Evolutionary conservation across 2,888 invertebrate genomes (phyloP).

Genomic region (Machimus rusticus): DNA sequence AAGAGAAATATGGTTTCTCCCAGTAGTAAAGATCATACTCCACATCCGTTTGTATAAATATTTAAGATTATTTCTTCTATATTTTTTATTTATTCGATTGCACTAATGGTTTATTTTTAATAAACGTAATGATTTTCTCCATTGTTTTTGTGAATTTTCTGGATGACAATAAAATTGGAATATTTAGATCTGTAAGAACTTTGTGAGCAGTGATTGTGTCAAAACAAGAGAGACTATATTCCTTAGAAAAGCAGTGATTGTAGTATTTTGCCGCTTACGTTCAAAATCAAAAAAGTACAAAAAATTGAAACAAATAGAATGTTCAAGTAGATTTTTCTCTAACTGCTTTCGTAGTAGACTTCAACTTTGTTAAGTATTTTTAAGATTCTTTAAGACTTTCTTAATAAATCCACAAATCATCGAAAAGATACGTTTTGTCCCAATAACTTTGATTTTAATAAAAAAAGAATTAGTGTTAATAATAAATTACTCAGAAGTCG

Average conservation of each 20-base stretch:
- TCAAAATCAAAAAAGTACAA: background rate
- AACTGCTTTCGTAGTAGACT: background rate
- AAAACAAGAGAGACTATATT: background rate
- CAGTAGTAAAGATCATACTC: background rate
- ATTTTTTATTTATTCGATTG: slow-evolving; percentile 18
- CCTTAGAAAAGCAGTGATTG: background rate
- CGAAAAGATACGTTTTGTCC: background rate
- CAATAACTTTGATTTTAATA: background rate
- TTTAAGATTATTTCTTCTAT: background rate
- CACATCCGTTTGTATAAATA: background rate
- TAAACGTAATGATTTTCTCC: background rate
- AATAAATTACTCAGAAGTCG: background rate
- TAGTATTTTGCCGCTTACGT: background rate
- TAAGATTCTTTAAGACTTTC: background rate
- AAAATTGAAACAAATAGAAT: background rate
- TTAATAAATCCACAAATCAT: background rate
- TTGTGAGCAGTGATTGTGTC: background rate
- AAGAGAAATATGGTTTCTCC: background rate
- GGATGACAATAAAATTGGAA: background rate
- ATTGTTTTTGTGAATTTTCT: background rate
- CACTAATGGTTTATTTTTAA: slow-evolving; percentile 1
- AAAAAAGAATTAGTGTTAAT: background rate
- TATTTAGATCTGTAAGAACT: background rate
- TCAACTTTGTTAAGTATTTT: background rate
- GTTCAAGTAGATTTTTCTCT: background rate